phyloP scores from a whole-genome alignment of 2,113 vertebrate genomes.

The Cheirogaleus medius region DNA sequence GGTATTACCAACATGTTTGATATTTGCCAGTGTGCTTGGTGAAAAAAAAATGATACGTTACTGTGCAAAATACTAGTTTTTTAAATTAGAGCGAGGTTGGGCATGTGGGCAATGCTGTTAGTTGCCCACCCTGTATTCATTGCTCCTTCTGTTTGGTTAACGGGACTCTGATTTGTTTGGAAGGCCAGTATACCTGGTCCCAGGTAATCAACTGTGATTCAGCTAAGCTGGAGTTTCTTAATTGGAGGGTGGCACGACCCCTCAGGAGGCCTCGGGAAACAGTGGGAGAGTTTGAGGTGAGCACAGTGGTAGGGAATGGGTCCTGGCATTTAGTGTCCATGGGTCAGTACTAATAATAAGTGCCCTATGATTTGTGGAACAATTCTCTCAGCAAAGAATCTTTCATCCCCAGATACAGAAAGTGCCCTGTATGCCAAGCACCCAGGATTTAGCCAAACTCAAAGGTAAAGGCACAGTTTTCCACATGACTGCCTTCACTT shows the following conservation, averaged over 20 bases:
- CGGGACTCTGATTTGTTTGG: background rate
- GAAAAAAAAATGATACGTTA: background rate
- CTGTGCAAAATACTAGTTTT: background rate
- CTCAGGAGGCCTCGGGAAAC: background rate
- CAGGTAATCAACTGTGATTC: background rate
- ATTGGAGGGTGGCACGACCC: background rate
- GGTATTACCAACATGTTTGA: background rate
- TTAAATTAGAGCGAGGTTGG: background rate
- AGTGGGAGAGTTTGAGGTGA: background rate
- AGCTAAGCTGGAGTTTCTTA: background rate
- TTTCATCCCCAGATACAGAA: background rate
- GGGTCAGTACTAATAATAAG: background rate
- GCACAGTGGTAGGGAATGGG: background rate
- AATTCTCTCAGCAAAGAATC: background rate
- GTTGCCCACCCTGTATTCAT: background rate
- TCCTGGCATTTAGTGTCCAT: background rate
- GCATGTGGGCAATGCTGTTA: background rate
- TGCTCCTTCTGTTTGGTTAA: background rate
- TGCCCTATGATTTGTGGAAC: background rate
- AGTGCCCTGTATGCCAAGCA: background rate
- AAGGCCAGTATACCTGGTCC: background rate
- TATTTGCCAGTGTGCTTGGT: background rate
- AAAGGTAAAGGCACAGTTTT: background rate
- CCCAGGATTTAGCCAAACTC: background rate
- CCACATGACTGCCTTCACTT: background rate